Evolutionary conservation across 2,888 invertebrate genomes (phyloP), one percentile per base, ranked within the genome.

Genomic region (Hydraecia micacea): DNA sequence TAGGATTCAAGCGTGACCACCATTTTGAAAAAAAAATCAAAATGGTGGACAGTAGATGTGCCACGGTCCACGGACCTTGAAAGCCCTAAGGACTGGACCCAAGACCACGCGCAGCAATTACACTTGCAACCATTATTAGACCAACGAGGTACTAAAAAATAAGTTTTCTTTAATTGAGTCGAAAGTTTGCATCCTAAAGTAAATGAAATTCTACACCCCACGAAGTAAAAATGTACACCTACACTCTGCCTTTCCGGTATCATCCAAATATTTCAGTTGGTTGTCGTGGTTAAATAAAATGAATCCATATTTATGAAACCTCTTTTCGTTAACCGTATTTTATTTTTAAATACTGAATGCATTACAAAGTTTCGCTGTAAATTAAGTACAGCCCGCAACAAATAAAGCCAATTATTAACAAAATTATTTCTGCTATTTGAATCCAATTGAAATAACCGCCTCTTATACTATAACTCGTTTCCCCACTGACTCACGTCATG

Each of bases 401-500:
- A 77, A 77, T 63, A 68, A 58, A 79, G n/a, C 5, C 49, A 79
- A 63, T 63, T 49, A 60, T 52, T 58, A 46, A 62, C 39, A 46
- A 58, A 39, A 70, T 62, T 32, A 28, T 62, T 82, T 73, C 25
- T 73, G 46, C 11, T 75, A 66, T 69, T 85, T 80, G 36, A 49
- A 73, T 66, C 36, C 39, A 70, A 85, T 80, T 80, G 66, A 46
- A 73, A 58, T 66, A 73, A 72, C 28, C 65, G 13, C 73, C 86
- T 87, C 87, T 13, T 85, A n/a, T 55, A 77, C 81, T 81, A 86
- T 18, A 75, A 70, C 66, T 55, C 49, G 72, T 76, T 88, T 72
- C 66, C 39, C 60, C 52, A 77, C 81, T 83, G 93, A 93, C 91
- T 95, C 93, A 94, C 86, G 80, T 88, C 79, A 77, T 76, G 66